Evolutionary conservation across 2,888 invertebrate species (phyloP).

Genomic region (Parapristionchus giblindavisi): DNA sequence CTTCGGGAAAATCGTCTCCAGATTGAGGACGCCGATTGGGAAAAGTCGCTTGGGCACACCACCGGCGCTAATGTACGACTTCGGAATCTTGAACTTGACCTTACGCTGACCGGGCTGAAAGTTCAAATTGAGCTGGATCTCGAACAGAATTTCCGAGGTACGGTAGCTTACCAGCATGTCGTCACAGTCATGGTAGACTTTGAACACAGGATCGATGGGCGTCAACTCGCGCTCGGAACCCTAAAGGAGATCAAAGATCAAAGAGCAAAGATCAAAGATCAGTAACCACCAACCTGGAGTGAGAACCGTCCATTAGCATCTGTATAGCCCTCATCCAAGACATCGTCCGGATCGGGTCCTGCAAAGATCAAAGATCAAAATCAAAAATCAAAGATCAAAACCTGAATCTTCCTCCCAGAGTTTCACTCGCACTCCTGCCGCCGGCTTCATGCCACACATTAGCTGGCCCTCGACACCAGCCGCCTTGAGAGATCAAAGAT

Average conservation of each 20-base stretch:
- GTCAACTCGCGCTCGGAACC: constrained; percentile 57
- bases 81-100: constrained; percentile 59
- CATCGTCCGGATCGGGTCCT: constrained; percentile 62
- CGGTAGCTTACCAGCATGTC: constrained; percentile 50
- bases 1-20: constrained; percentile 65
- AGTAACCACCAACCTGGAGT: constrained; percentile 37
- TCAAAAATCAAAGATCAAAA: neutral
- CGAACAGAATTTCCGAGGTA: neutral
- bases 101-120: constrained; percentile 56
- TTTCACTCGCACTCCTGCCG: constrained; percentile 55
- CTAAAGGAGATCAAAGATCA: constrained; percentile 30
- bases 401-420: constrained; percentile 57
- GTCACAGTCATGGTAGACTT: constrained; percentile 60
- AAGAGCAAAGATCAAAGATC: neutral
- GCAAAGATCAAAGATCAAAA: neutral
- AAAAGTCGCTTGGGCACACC: constrained; percentile 53
- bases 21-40: constrained; percentile 61
- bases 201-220: constrained; percentile 62
- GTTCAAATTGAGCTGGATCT: neutral
- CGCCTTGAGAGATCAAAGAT: constrained; percentile 40
- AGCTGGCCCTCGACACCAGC: constrained; percentile 53
- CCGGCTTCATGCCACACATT: constrained; percentile 54
- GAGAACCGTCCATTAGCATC: constrained; percentile 54
- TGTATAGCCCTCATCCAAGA: constrained; percentile 58
- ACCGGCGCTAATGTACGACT: constrained; percentile 53